Evolutionary conservation across 2,797 vertebrate species (phyloP), one percentile per base, ranked within the genome.

Genomic region (Crax fasciolata): DNA sequence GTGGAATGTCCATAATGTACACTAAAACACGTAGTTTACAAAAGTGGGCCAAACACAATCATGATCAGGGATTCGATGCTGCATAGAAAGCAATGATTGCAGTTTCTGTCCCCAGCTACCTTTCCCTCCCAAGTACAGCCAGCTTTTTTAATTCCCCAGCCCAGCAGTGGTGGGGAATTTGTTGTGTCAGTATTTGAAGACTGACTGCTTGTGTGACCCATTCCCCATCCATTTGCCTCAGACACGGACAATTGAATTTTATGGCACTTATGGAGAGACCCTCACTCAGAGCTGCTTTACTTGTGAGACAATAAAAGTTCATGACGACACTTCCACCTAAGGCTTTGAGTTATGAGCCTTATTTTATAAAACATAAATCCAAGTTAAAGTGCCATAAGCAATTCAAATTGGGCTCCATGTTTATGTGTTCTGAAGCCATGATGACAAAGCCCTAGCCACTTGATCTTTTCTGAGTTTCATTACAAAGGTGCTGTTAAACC

Each of bases 271-370:
- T 35, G 38, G 15, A 94, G 35, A 65, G 41, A 73, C 1, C 41
- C 13, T 71, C 48, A 51, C 57, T 71, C 76, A 70, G 20, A 27
- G 41, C 30, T 70, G 81, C 85, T 81, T 82, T 59, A 73, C 61
- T 90, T 87, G n/a, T 80, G 67, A 81, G 54, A 95, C 24, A 48
- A 46, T 84, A 63, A 71, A 93, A 89, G 84, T 65, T 71, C 59
- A 44, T 32, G 55, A 66, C 35, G 68, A 38, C 14, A 61, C 21
- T 96, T 82, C 63, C 61, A 82, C 16, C 44, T 46, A 77, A 80
- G 68, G 57, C 46, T 91, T 49, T 85, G 46, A 76, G 58, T 48
- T 95, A 88, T 89, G 93, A 88, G 62, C 16, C 46, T 95, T 68
- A 52, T 41, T 84, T 95, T 84, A 44, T 49, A 86, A 95, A 85